Base-by-base conservation (phyloP, 2,797 vertebrate genomes). In the Brachyrhaphis roseni region DNA sequence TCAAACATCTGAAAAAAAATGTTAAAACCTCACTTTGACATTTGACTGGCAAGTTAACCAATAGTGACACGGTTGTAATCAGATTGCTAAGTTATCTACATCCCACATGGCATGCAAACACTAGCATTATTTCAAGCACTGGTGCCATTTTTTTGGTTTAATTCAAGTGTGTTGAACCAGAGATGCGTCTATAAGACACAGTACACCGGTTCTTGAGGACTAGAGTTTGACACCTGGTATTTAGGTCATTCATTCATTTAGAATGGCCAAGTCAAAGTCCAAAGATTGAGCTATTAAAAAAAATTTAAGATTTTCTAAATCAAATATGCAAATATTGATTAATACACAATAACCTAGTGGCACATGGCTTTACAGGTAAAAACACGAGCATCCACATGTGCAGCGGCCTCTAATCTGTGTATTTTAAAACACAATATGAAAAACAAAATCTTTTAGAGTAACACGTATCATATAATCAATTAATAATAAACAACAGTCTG, bases 401-500 rank as follows among this genome's bases (percentile, higher is more conserved):
- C 34, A 78, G 72, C 82, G 84, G 76, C 82, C 82, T 78, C 78
- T 79, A 4, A 47, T 45, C 46, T 62, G 12, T 70, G 53, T 55
- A 59, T 81, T 78, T 45, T 3, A 66, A 74, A 49, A 74, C 3
- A 20, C 41, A 78, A 73, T 59, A 74, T 43, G 26, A 74, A 59
- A 15, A 55, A 31, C 80, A 83, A 82, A 77, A 74, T 53, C 49
- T 39, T 55, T 20, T 59, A 62, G 31, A 79, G 74, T 74, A 77
- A 26, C 15, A 47, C 20, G 23, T 68, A 53, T 57, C 26, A 43
- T 20, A 34, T 70, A n/a, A 46, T 75, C 34, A 53, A 62, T 26
- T 20, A 7, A 81, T 47, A 74, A 41, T 71, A 68, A 72, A 76
- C 71, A 77, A 36, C 66, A 41, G 73, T 68, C 71, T 79, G 75